Conservation (phyloP, 1,140 invertebrate genomes). For the Euwallacea similis region DNA sequence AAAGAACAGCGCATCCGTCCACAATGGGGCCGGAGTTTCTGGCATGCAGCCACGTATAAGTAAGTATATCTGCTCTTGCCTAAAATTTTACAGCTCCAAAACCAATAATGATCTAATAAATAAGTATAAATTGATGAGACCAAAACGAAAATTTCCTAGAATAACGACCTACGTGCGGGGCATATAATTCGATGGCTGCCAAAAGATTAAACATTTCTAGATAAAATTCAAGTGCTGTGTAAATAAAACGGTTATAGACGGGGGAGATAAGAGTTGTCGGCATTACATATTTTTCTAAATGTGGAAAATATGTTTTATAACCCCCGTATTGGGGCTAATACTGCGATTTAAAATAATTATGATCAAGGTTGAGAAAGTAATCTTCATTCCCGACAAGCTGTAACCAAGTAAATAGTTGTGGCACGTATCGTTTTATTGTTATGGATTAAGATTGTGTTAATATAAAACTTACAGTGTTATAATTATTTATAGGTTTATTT, state of each 20-base stretch:
- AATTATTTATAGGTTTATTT: no score
- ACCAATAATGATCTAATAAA: not conserved
- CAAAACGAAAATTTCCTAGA: not conserved
- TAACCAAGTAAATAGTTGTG: no score
- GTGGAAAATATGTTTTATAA: conserved; percentile 22
- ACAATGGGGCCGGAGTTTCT: conserved; percentile 10
- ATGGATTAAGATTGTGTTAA: no score
- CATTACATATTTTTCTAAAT: conserved; percentile 16
- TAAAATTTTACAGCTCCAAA: not conserved
- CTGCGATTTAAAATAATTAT: no score
- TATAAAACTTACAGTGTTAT: no score
- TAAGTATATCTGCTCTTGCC: conserved; percentile 25
- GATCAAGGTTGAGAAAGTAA: no score
- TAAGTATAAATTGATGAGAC: conserved; percentile 5
- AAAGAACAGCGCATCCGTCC: conserved; percentile 56
- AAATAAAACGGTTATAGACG: conserved; percentile 36
- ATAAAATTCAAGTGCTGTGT: conserved; percentile 42
- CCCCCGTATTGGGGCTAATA: not conserved
- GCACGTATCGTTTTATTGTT: no score
- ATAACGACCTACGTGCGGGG: no score
- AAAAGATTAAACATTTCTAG: conserved; percentile 26
- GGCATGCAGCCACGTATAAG: conserved; percentile 34
- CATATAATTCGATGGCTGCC: conserved; percentile 1
- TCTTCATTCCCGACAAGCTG: no score
- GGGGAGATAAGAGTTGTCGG: conserved; percentile 31